Conservation (phyloP, 2,797 vertebrate genomes). For the Cyprinella venusta region DNA sequence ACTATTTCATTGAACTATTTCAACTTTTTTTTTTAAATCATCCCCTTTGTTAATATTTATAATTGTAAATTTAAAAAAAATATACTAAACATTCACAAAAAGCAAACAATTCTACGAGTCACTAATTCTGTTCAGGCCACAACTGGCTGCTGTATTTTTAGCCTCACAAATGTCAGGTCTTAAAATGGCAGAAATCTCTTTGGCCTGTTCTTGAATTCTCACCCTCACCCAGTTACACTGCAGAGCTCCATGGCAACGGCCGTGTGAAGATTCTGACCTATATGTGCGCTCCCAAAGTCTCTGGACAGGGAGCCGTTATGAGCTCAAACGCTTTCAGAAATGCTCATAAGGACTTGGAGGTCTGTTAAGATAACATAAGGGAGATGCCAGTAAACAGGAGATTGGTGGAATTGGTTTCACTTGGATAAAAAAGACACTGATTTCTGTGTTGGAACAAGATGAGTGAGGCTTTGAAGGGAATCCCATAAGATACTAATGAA, state of each 20-base stretch:
- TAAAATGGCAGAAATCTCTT: constrained; percentile 36
- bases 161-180: constrained; percentile 13
- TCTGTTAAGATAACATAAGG: not conserved
- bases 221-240: not conserved
- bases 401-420: not conserved
- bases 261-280: constrained; percentile 49
- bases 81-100: no score
- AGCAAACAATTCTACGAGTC: not conserved
- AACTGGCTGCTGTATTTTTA: constrained; percentile 19
- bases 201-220: constrained; percentile 45
- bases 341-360: not conserved
- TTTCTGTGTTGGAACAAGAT: not conserved
- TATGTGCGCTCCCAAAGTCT: not conserved
- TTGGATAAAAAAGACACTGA: not conserved
- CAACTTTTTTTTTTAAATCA: not conserved
- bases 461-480: not conserved
- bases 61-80: not conserved
- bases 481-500: constrained; percentile 30
- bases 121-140: constrained; percentile 10
- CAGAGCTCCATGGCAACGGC: constrained; percentile 38
- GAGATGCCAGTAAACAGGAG: not conserved
- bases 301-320: not conserved
- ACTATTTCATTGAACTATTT: not conserved
- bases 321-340: constrained; percentile 6
- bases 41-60: not conserved